Evolutionary conservation across 2,797 vertebrate species (phyloP).

Genomic region (Trichosurus vulpecula): DNA sequence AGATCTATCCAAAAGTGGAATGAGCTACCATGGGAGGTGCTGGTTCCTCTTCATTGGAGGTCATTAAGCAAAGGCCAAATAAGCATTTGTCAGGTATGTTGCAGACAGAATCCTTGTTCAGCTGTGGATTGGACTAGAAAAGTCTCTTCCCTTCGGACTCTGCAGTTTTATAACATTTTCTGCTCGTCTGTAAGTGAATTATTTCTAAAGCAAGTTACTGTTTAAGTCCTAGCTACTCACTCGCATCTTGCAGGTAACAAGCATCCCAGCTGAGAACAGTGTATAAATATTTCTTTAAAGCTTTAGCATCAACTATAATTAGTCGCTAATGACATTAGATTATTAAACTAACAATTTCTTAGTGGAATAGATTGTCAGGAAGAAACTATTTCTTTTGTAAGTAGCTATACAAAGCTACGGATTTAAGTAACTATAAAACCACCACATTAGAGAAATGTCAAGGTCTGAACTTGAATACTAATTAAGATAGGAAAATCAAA

Average conservation of each 20-base stretch:
- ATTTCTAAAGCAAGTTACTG: slow-evolving; percentile 42
- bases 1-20: not conserved
- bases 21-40: not conserved
- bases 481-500: slow-evolving; percentile 10
- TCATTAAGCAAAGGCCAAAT: not conserved
- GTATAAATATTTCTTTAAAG: slow-evolving; percentile 61
- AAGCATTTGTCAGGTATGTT: not conserved
- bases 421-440: not conserved
- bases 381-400: slow-evolving; percentile 39
- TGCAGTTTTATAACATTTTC: not conserved
- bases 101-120: not conserved
- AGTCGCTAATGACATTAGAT: slow-evolving; percentile 22
- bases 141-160: not conserved
- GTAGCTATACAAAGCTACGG: not conserved
- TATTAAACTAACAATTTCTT: slow-evolving; percentile 50
- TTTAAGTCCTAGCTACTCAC: slow-evolving; percentile 47
- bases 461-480: not conserved
- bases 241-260: slow-evolving; percentile 38
- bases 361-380: not conserved
- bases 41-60: not conserved
- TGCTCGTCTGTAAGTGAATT: slow-evolving; percentile 33
- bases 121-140: not conserved
- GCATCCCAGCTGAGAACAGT: not conserved
- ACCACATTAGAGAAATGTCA: slow-evolving; percentile 12
- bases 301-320: slow-evolving; percentile 46